Percentiles rank a stretch among this genome's conserved stretches.
phyloP scores from a whole-genome alignment of 2,797 vertebrate genomes.

The Pseudochirops corinnae region DNA sequence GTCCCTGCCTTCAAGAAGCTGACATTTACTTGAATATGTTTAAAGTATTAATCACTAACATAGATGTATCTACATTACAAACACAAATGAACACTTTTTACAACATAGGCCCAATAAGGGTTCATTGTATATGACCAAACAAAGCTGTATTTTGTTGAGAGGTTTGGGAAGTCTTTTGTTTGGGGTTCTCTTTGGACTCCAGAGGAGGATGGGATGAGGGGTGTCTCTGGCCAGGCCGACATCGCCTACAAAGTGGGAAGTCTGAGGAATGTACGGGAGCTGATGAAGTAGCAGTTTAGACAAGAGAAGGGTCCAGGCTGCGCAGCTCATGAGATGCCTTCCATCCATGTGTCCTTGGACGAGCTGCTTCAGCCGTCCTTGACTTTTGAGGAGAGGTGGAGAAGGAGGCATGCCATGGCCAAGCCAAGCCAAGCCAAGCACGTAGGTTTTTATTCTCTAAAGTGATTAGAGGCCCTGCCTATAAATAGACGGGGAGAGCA shows the following conservation, averaged over 20 bases:
- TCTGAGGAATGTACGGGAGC: not conserved
- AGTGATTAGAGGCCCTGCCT: not conserved
- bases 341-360: not conserved
- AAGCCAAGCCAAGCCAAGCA: not conserved
- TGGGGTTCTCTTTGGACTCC: not conserved
- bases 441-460: not conserved
- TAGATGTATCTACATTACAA: not conserved
- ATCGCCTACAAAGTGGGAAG: not conserved
- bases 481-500: not conserved
- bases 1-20: not conserved
- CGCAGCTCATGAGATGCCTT: not conserved
- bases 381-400: not conserved
- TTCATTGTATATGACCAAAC: not conserved
- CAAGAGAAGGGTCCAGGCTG: not conserved
- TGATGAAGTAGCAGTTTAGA: not conserved
- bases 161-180: not conserved
- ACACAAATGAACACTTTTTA: not conserved
- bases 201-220: not conserved
- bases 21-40: not conserved
- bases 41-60: not conserved
- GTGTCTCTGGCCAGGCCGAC: not conserved
- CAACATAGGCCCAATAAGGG: not conserved
- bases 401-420: not conserved
- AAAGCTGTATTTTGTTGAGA: not conserved
- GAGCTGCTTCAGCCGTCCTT: not conserved